A percentile compares a stretch with the other conserved stretches of the same genome.
Conservation (phyloP, 1,140 invertebrate species). For the Cydia splendana region DNA sequence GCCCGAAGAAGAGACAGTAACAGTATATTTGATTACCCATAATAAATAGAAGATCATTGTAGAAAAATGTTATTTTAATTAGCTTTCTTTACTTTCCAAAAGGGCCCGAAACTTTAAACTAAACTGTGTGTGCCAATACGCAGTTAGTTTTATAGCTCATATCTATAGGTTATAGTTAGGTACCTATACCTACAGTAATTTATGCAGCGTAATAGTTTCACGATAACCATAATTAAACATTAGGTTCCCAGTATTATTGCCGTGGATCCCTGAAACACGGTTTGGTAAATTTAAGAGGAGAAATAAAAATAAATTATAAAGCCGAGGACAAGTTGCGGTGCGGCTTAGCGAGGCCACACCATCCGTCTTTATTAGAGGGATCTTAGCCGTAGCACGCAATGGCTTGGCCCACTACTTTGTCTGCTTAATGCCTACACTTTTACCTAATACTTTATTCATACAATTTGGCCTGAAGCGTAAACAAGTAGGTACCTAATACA, state of each 20-base stretch:
- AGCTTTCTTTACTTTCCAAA: too few relatives aligned
- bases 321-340: slow-evolving; percentile 28
- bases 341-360: slow-evolving; percentile 20
- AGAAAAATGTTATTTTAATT: too few relatives aligned
- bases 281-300: slow-evolving; percentile 28
- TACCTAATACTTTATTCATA: slow-evolving; percentile 9
- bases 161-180: too few relatives aligned
- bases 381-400: slow-evolving; percentile 21
- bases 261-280: background rate
- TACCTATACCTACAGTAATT: too few relatives aligned
- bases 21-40: too few relatives aligned
- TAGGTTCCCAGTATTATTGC: background rate
- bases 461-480: background rate
- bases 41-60: too few relatives aligned
- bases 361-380: slow-evolving; percentile 33
- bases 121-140: too few relatives aligned
- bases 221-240: background rate
- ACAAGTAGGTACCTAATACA: background rate
- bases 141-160: too few relatives aligned
- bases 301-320: slow-evolving; percentile 34
- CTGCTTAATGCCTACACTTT: slow-evolving; percentile 9
- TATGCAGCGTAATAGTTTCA: background rate
- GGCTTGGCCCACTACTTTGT: slow-evolving; percentile 14
- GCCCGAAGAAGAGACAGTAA: too few relatives aligned
- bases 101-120: too few relatives aligned